Base-by-base conservation (phyloP, 2,797 vertebrate species). In the Oreochromis grahami region DNA sequence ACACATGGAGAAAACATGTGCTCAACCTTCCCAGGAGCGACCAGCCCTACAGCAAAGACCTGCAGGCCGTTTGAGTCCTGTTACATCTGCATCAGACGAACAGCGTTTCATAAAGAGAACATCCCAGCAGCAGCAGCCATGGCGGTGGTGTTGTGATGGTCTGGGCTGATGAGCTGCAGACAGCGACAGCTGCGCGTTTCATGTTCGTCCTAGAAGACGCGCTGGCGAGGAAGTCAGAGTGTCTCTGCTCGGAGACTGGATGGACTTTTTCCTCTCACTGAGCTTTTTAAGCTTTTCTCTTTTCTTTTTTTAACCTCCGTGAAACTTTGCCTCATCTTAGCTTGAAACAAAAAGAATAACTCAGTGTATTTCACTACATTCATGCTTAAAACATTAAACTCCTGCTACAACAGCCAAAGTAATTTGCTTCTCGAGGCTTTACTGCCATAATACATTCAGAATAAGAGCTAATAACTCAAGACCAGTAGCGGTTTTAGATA, bases 1-100 rank as follows among this genome's bases (percentile, higher is more conserved):
- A 58, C 55, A 58, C 26, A 32, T 17, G 55, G 26, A 19, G 8
- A 2, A 32, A 19, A 32, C 55, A 17, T 17, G 14, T 58, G 55
- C 14, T 56, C 26, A 29, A 56, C 14, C 26, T 56, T 29, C 0
- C 0, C 55, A 32, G 26, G 26, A 58, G 14, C 8, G 15, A 58
- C 0, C 55, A 17, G 9, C n/a, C 51, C 51, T 6, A 12, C 51
- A 51, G 14, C 55, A 56, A 56, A 17, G 55, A 17, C 14, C 26
- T 17, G 26, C 55, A 58, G 26, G 5, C 55, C 8, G 14, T 56
- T 5, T n/a, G n/a, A n/a, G n/a, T n/a, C n/a, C n/a, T n/a, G n/a
- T n/a, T n/a, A 56, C 26, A 9, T 32, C 55, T 56, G 26, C 26
- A 9, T 58, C 26, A 56, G 14, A 17, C 14, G 7, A 29, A 56